Base-by-base conservation (phyloP, 2,113 vertebrate species). In the Verasper variegatus region DNA sequence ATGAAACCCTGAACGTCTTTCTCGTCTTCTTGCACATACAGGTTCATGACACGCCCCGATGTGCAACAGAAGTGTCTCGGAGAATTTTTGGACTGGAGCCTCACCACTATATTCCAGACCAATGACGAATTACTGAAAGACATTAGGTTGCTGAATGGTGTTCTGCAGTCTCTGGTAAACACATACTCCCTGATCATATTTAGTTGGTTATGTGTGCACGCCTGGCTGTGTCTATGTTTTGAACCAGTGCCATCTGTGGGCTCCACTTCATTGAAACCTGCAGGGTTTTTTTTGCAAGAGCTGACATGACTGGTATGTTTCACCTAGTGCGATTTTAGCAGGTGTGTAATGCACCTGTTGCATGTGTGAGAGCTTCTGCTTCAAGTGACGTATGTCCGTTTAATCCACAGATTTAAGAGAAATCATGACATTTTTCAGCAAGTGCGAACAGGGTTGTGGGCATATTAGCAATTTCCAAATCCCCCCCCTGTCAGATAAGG, bases 21-120 rank as follows among this genome's bases (percentile, higher is more conserved):
- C 69, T 59, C 66, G 17, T 83, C 27, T 62, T 54, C 23, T 65
- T 74, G 5, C 47, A 42, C 78, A 7, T 67, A 64, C 93, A 99
- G 98, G 89, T 98, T 99, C 42, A 94, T 99, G 87, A 96, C 96
- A 0, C 97, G 98, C 45, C 97, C 95, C 6, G 98, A 99, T 74
- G 97, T 97, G 80, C 96, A 92, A 63, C 94, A 95, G 88, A 97
- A 95, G 84, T 88, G 92, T 76, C 93, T 98, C 65, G 95, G 94
- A 12, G 92, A 94, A 62, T 99, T 99, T 82, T 85, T 99, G 90
- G 97, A 99, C 90, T 98, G 97, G 97, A 94, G 90, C 72, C 95
- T 99, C 66, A 88, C 93, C 35, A 94, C 93, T 10, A 83, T 99
- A 83, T 91, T 96, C 37, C 90, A 90, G 61, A 93, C 94, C 26